Evolutionary conservation across 2,113 vertebrate genomes (phyloP), one percentile per base, ranked within the genome.

Genomic region (Corythaeola cristata): DNA sequence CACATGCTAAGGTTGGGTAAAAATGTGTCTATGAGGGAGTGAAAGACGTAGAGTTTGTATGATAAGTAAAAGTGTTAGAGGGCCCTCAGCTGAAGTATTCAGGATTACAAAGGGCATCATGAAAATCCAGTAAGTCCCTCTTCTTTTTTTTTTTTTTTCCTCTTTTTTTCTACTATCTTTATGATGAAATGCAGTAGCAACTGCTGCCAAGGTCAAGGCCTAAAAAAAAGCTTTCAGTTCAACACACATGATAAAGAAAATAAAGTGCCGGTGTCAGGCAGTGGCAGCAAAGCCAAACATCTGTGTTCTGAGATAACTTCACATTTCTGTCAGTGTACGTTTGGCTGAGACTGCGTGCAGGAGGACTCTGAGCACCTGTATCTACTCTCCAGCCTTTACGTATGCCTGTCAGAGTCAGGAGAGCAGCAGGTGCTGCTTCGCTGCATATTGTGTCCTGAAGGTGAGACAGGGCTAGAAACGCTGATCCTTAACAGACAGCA

Each of bases 201-300:
- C 79, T 87, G 85, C 93, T 96, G 87, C 96, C 95, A 96, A 97
- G 94, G 86, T 96, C 93, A 92, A 58, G 90, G 86, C 76, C 94
- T 49, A 28, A 88, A 93, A 93, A 94, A 95, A 89, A 52, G 67
- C 90, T 87, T 92, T 92, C 89, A 88, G 64, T 91, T 89, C 74
- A 85, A 64, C 67, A 63, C 47, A 24, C 59, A 71, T 79, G 86
- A 94, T 96, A 97, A 92, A 92, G 80, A 88, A 93, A 93, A 94
- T 78, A 68, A 88, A 94, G 73, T 72, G 50, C 66, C 6, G 1
- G 32, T 88, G 91, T 92, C 86, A 87, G 92, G 45, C 80, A 85
- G 53, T 75, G 72, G 85, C 93, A 95, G 77, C 74, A 63, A 78
- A 94, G 89, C 62, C 77, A 62, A 71, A 96, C 60, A 85, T 95